Evolutionary conservation across 37 sponge, comb jelly and placozoan genomes (phyloP), one percentile per base, ranked within the genome.

Genomic region (Petrosia ficiformis): DNA sequence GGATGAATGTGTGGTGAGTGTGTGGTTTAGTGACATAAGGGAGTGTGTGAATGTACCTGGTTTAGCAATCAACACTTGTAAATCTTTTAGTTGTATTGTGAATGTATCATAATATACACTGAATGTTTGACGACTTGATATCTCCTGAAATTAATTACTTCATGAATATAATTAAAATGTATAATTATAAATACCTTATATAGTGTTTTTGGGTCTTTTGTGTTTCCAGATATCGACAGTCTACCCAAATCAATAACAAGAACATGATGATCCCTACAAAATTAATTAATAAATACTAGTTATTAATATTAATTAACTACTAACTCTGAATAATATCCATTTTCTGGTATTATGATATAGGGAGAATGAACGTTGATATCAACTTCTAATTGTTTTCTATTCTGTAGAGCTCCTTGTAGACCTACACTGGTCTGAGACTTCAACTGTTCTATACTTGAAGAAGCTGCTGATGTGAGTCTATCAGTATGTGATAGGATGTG

Each of bases 401-500:
- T 44, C 43, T 67, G 35, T 1, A 90, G 33, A 3, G 86, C 90
- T 41, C 70, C 61, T 56, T 81, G 52, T 11, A 90, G 67, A 16
- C 90, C 74, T 28, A 73, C 68, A 8, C 68, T 81, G 31, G 90
- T 85, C 82, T 90, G 79, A 1, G 32, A 43, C 39, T 74, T 80
- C 28, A 90, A 78, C 75, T 90, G 68, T n/a, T 81, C 78, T 66
- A 75, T 30, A 11, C 82, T 75, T 25, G 86, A 76, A 43, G 86
- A 78, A 28, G 90, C 86, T 26, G 90, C 90, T 30, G 71, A 76
- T 21, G 86, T 85, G 32, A 90, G 42, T 68, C 90, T 90, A 73
- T 11, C 39, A 32, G 69, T 60, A 30, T 34, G 71, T 30, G 35
- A 73, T 52, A 30, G 21, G 44, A 4, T 33, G 29, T 4, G 44